phyloP scores from a whole-genome alignment of 2,113 vertebrate species.

The Leucoraja erinaceus region DNA sequence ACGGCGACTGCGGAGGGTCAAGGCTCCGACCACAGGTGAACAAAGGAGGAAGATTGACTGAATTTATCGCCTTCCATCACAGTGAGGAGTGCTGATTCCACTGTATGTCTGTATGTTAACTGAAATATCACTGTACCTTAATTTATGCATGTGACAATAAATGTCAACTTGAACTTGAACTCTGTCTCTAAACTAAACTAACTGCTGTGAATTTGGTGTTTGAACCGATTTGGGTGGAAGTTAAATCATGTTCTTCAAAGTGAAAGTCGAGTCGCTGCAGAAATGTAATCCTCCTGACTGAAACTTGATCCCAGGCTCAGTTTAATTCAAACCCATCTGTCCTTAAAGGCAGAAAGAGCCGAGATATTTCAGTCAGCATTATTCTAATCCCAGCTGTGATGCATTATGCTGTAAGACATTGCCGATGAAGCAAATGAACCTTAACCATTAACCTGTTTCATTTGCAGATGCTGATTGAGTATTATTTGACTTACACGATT shows the following conservation, averaged over 20 bases:
- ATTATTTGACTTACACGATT: no score
- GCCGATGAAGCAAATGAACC: neutral
- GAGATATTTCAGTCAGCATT: neutral
- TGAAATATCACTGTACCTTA: no score
- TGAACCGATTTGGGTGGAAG: neutral
- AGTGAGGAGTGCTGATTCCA: no score
- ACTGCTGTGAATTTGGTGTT: neutral
- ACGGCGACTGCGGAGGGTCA: no score
- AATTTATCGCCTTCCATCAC: no score
- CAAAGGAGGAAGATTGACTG: no score
- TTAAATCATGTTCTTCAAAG: neutral
- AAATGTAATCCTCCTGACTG: neutral
- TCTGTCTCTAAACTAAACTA: no score
- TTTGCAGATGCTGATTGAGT: neutral
- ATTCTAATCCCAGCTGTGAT: neutral
- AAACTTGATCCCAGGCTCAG: neutral
- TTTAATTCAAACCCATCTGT: conserved; percentile 33
- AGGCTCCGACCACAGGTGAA: no score
- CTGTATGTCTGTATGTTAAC: no score
- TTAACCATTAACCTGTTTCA: neutral
- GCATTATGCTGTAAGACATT: neutral
- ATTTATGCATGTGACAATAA: no score
- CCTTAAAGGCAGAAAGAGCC: neutral
- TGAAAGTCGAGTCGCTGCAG: neutral
- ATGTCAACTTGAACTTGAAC: no score